Percentiles rank a stretch among this genome's conserved stretches.
These are phyloP conservation scores for Pogonocherus hispidulus DNA, from an alignment of 2,888 invertebrate species.

Conservation along the genomic window DNA sequence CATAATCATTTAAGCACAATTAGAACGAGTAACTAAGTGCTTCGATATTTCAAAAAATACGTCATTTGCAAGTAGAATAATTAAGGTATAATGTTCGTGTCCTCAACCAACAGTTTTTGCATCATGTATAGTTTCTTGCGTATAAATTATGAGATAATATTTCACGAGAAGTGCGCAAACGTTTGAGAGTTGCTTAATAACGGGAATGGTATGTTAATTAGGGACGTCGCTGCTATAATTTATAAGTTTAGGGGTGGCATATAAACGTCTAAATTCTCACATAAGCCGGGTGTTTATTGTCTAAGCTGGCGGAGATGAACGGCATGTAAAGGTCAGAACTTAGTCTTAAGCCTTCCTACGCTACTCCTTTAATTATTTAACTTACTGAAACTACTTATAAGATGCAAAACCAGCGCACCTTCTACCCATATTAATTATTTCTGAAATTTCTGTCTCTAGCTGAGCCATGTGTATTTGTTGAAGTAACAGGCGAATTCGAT, in stretches of 20 bases:
- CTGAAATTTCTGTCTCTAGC: background rate
- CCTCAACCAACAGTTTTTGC: no score
- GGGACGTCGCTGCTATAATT: constrained; percentile 20
- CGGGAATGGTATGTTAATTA: constrained; percentile 24
- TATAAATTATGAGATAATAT: background rate
- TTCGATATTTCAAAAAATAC: no score
- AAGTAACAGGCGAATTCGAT: no score
- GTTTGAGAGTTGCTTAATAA: constrained; percentile 9
- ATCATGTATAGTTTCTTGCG: no score
- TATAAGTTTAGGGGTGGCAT: constrained; percentile 34
- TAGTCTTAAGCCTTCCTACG: constrained; percentile 40
- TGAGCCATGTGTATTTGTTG: background rate
- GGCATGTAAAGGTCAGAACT: constrained; percentile 39
- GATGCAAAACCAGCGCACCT: constrained; percentile 7
- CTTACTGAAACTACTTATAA: constrained; percentile 18
- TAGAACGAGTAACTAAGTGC: no score
- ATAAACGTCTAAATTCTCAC: constrained; percentile 40
- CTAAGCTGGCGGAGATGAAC: constrained; percentile 38
- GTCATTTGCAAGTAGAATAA: no score
- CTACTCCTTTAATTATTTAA: constrained; percentile 39
- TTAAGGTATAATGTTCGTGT: no score
- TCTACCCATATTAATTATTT: constrained; percentile 4
- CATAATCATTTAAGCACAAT: no score
- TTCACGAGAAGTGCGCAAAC: constrained; percentile 5
- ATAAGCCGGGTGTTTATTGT: constrained; percentile 38